phyloP scores from a whole-genome alignment of 2,797 vertebrate genomes.

The Nyctibius grandis region DNA sequence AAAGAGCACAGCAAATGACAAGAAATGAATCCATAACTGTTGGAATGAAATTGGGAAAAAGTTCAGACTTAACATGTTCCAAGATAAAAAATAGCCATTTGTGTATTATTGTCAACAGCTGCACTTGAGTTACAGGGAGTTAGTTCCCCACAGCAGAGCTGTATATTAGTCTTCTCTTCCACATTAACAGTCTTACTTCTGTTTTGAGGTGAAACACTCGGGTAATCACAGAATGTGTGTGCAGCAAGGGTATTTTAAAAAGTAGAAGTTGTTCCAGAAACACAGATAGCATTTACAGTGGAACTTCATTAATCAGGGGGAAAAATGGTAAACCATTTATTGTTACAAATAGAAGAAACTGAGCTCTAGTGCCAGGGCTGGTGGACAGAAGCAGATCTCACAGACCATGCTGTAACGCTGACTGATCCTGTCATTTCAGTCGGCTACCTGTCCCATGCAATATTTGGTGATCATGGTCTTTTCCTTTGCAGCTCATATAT shows the following conservation, averaged over 20 bases:
- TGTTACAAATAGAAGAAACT: background rate
- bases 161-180: background rate
- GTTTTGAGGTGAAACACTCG: background rate
- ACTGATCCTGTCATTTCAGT: background rate
- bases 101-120: background rate
- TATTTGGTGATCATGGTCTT: background rate
- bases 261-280: background rate
- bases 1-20: conserved; percentile 1
- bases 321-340: background rate
- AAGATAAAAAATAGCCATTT: background rate
- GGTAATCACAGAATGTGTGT: background rate
- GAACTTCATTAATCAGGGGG: rapidly evolving
- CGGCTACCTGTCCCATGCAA: background rate
- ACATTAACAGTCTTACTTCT: background rate
- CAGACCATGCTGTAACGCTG: background rate
- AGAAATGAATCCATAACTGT: background rate
- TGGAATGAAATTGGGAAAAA: background rate
- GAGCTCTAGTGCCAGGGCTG: background rate
- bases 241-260: background rate
- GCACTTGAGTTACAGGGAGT: background rate
- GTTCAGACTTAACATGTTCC: background rate
- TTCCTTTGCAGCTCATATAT: background rate
- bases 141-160: background rate
- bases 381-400: background rate
- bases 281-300: background rate